phyloP scores from a whole-genome alignment of 2,797 vertebrate genomes.

The Acropternis orthonyx region DNA sequence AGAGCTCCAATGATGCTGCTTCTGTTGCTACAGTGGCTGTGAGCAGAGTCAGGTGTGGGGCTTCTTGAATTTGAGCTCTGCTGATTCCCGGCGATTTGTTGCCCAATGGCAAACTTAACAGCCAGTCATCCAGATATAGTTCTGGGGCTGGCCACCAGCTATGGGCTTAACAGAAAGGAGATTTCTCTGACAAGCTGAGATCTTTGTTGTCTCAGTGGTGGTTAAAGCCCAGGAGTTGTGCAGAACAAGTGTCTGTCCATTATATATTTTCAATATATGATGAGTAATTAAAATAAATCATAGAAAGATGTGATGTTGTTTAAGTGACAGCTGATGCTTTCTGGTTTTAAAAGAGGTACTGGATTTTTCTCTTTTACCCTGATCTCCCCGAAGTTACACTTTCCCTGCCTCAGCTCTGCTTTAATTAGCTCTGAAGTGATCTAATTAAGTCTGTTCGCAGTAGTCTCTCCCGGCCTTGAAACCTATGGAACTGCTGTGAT shows the following conservation, averaged over 20 bases:
- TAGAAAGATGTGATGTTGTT: neutral
- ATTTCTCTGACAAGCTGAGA: neutral
- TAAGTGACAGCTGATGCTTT: neutral
- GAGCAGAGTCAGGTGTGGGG: neutral
- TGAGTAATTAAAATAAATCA: neutral
- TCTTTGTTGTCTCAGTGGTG: neutral
- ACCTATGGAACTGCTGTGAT: neutral
- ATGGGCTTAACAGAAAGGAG: neutral
- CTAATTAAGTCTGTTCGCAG: neutral
- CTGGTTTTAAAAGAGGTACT: neutral
- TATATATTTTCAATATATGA: neutral
- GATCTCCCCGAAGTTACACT: neutral
- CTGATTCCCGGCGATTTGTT: neutral
- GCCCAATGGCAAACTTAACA: neutral
- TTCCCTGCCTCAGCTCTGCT: neutral
- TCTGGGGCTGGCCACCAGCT: neutral
- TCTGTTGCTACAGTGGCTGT: neutral
- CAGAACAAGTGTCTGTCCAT: neutral
- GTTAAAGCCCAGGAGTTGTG: neutral
- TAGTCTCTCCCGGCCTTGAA: neutral
- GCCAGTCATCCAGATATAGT: neutral
- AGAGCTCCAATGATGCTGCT: accelerated
- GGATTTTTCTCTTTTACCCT: neutral
- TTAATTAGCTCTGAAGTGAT: neutral
- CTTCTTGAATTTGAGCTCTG: neutral